Base-by-base conservation (phyloP, 2,113 vertebrate genomes). In the Passer domesticus region DNA sequence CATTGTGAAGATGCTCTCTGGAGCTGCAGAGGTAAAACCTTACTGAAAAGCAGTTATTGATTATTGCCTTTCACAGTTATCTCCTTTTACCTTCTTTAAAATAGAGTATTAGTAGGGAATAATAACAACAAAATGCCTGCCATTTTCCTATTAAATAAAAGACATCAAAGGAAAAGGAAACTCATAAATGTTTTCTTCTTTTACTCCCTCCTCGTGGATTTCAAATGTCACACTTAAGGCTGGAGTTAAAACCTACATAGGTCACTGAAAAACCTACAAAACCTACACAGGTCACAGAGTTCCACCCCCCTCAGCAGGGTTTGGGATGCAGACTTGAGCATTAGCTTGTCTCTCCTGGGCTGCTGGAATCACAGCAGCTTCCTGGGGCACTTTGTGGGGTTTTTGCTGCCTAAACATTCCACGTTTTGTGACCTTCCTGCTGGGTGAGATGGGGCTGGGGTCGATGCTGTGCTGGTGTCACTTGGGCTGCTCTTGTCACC, bases 381-480 rank as follows among this genome's bases (percentile, higher is more conserved):
- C 74, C 27, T 88, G 76, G 11, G 53, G 46, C 27, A 5, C 43
- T 56, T 15, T 59, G 55, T 62, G 83, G 43, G 8, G 30, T 47
- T 81, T 81, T 87, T 6, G 2, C 20, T 55, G 63, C 53, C 37
- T 9, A 16, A 75, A 39, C 15, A 9, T 31, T 33, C 30, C 7
- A 31, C 8, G 3, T 23, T 52, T 63, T 21, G 53, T 39, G 67
- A 18, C 63, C 47, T 37, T 23, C 20, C 43, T 43, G 64, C 47
- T 33, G 23, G 17, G 4, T 7, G 49, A 30, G 21, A 5, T 5
- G 0, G 12, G 41, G 30, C 69, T 70, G 39, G n/a, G 47, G 0
- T 7, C 6, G 10, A 1, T 59, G 43, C 52, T 49, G n/a, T 30
- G 70, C 60, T 78, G 59, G 24, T 56, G 73, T 11, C 64, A 41